phyloP scores from a whole-genome alignment of 2,797 vertebrate species.

The Selene dorsalis region DNA sequence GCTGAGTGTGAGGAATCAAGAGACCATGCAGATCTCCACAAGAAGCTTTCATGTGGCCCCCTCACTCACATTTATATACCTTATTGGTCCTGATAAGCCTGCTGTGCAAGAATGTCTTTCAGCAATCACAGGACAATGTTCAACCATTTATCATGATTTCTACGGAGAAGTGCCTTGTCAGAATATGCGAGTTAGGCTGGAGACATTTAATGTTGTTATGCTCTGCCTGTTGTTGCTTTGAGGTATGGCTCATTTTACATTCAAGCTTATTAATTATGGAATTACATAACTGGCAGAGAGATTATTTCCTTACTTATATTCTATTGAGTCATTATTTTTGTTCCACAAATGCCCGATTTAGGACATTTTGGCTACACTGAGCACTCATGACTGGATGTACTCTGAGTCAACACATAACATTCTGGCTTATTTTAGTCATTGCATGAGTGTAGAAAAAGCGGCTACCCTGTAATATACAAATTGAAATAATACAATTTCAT shows the following conservation, averaged over 20 bases:
- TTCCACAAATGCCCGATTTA: conserved; percentile 26
- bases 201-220: not conserved
- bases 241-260: conserved; percentile 13
- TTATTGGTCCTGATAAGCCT: conserved; percentile 27
- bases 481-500: conserved; percentile 18
- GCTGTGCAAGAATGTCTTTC: conserved; percentile 35
- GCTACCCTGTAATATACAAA: not conserved
- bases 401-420: conserved; percentile 56
- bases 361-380: conserved; percentile 25
- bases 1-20: conserved; percentile 16
- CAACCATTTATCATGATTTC: conserved; percentile 29
- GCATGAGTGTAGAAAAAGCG: conserved; percentile 27
- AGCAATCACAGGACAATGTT: conserved; percentile 35
- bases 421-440: conserved; percentile 44
- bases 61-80: conserved; percentile 15
- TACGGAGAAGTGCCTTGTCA: not conserved
- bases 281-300: conserved; percentile 17
- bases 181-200: not conserved
- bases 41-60: not conserved
- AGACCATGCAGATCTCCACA: not conserved
- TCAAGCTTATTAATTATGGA: conserved; percentile 1
- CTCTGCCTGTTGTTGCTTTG: conserved; percentile 8
- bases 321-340: conserved; percentile 30
- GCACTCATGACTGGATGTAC: conserved; percentile 35
- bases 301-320: conserved; percentile 38